Base-by-base conservation (phyloP, 2,797 vertebrate species). In the Gila robusta region DNA sequence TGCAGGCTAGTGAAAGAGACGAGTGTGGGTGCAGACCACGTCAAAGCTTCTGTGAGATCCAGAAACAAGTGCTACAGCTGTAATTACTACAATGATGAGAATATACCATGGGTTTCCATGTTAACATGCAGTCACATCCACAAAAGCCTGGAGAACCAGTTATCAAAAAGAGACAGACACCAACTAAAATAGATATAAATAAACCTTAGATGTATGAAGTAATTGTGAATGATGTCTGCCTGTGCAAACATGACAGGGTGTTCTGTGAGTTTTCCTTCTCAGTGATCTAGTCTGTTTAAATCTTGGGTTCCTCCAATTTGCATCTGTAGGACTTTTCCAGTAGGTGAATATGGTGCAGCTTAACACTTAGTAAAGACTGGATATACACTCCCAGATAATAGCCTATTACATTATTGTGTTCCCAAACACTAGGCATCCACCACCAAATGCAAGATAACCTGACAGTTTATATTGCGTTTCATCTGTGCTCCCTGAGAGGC, bases 41-140 rank as follows among this genome's bases (percentile, higher is more conserved):
- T 66, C 74, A 59, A 56, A 1, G 17, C 47, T 81, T 47, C 16
- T 2, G 69, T 62, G 81, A 73, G 69, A 82, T 62, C 52, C 71
- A 72, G 80, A 82, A 72, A 82, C 67, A 10, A 62, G 35, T 23
- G n/a, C 35, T 72, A 28, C 5, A 26, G 17, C 52, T 72, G 67
- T 62, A 47, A 17, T 32, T 66, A 32, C 64, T 35, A 6, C 12
- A 23, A 56, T 6, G 32, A 35, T 1, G 5, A 35, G 19, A 54
- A 35, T 1, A 12, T 7, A 14, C 11, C 19, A 10, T 28, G 6
- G 16, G 12, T 66, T 66, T 66, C 14, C 64, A 32, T 66, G 28
- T 39, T 39, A 39, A 23, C 67, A 23, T 39, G 19, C 66, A 21
- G 41, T 66, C 6, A 10, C 28, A 62, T 14, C 16, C 54, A 66